Evolutionary conservation across 2,113 vertebrate genomes (phyloP).

Genomic region (Eidolon helvum): DNA sequence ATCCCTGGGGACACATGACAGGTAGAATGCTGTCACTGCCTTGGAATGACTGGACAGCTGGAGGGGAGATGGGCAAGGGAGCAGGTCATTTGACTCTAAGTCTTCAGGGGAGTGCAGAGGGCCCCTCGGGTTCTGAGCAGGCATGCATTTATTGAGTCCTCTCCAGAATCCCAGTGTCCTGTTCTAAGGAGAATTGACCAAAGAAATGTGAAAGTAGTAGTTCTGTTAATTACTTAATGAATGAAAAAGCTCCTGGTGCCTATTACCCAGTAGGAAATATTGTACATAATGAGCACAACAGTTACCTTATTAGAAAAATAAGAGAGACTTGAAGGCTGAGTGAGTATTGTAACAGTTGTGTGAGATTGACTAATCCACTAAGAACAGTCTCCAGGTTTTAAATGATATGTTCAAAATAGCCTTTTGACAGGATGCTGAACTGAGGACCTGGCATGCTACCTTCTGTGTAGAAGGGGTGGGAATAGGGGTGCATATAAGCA

Average conservation of each 20-base stretch:
- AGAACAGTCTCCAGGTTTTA: not conserved
- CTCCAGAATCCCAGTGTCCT: not conserved
- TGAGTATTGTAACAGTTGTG: not conserved
- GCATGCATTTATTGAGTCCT: not conserved
- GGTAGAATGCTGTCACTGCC: not conserved
- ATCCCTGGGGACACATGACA: not conserved
- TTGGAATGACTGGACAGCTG: not conserved
- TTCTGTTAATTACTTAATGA: not conserved
- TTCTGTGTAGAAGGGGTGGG: not conserved
- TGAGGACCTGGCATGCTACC: not conserved
- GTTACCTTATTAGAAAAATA: conserved; percentile 17
- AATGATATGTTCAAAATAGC: not conserved
- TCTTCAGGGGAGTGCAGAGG: not conserved
- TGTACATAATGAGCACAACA: not conserved
- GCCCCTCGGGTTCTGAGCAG: not conserved
- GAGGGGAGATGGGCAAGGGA: not conserved
- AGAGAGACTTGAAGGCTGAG: not conserved
- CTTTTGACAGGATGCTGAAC: not conserved
- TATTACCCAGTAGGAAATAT: not conserved
- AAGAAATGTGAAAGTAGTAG: not conserved
- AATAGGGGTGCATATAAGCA: not conserved
- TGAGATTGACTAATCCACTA: not conserved
- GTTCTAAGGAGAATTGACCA: not conserved
- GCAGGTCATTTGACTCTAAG: accelerated
- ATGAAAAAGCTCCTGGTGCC: not conserved